A percentile compares a stretch with the other conserved stretches of the same genome.
These are phyloP conservation scores for Sciurus vulgaris DNA, from an alignment of 2,797 vertebrate genomes.

Conservation along the genomic window DNA sequence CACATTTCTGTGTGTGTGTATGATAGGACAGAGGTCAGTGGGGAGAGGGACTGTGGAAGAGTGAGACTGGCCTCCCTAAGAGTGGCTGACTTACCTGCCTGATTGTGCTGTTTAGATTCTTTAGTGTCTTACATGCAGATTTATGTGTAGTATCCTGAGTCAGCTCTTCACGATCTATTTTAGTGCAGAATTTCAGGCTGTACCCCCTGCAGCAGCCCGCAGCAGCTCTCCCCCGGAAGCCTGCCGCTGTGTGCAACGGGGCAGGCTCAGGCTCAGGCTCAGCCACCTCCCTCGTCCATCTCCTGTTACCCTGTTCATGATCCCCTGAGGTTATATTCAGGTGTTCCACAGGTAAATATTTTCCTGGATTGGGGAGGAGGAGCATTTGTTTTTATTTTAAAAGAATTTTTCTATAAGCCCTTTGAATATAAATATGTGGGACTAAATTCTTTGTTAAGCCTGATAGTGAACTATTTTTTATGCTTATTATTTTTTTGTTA, in stretches of 20 bases:
- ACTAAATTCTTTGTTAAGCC: neutral
- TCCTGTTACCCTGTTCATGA: too few species aligned
- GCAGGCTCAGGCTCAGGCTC: too few species aligned
- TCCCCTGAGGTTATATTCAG: too few species aligned
- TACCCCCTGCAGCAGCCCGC: fast-evolving
- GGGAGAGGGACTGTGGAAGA: neutral
- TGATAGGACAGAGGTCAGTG: too few species aligned
- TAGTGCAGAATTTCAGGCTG: fast-evolving
- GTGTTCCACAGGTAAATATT: neutral
- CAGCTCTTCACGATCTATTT: too few species aligned
- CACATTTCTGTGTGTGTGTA: too few species aligned
- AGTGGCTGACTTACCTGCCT: neutral
- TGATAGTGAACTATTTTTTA: neutral
- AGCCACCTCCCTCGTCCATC: neutral
- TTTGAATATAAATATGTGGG: neutral
- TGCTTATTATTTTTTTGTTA: neutral
- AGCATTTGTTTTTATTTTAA: neutral
- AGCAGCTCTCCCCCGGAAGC: too few species aligned
- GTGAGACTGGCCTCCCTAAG: neutral
- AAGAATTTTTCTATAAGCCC: neutral
- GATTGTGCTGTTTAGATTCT: neutral
- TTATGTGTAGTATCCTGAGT: too few species aligned
- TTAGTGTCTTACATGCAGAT: neutral
- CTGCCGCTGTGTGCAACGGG: too few species aligned
- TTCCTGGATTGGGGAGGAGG: neutral